phyloP scores from a whole-genome alignment of 1,140 invertebrate genomes.

The Chrysoperla carnea region DNA sequence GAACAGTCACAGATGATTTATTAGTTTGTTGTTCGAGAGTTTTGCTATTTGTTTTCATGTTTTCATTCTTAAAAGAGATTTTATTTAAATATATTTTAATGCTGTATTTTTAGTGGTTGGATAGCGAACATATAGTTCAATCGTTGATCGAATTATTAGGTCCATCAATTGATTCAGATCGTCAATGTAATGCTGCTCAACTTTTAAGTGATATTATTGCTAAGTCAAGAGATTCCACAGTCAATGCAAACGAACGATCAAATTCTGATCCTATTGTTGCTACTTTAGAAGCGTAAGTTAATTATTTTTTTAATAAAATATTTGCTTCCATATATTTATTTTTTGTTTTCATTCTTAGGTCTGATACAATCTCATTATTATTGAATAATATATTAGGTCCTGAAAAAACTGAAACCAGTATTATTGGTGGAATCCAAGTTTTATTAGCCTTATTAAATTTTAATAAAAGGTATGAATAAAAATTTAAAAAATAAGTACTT shows the following conservation, averaged over 20 bases:
- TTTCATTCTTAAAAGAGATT: too few relatives aligned
- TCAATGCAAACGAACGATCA: slow-evolving; percentile 32
- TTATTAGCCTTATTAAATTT: slow-evolving; percentile 49
- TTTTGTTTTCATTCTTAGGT: slow-evolving; percentile 26
- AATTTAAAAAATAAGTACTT: background rate
- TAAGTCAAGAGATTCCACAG: slow-evolving; percentile 44
- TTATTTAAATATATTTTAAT: too few relatives aligned
- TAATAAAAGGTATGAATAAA: slow-evolving; percentile 14
- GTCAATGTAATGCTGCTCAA: slow-evolving; percentile 65
- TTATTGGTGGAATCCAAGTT: slow-evolving; percentile 62
- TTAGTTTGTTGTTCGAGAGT: too few relatives aligned
- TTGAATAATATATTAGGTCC: slow-evolving; percentile 51
- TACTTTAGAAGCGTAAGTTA: slow-evolving; percentile 52
- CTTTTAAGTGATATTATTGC: slow-evolving; percentile 66
- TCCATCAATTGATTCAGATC: slow-evolving; percentile 48
- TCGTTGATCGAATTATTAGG: slow-evolving; percentile 64
- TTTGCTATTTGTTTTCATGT: too few relatives aligned
- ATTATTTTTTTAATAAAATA: slow-evolving; percentile 3
- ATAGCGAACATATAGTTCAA: slow-evolving; percentile 70
- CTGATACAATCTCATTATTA: slow-evolving; percentile 42
- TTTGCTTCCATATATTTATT: slow-evolving; percentile 2
- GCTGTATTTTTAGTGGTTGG: slow-evolving; percentile 75
- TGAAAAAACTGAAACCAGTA: slow-evolving; percentile 50
- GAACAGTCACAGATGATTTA: background rate
- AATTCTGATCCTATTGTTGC: slow-evolving; percentile 46